A percentile compares a stretch with the other conserved stretches of the same genome.
Evolutionary conservation across 2,888 invertebrate species (phyloP).

Genomic region (Helleia helle): DNA sequence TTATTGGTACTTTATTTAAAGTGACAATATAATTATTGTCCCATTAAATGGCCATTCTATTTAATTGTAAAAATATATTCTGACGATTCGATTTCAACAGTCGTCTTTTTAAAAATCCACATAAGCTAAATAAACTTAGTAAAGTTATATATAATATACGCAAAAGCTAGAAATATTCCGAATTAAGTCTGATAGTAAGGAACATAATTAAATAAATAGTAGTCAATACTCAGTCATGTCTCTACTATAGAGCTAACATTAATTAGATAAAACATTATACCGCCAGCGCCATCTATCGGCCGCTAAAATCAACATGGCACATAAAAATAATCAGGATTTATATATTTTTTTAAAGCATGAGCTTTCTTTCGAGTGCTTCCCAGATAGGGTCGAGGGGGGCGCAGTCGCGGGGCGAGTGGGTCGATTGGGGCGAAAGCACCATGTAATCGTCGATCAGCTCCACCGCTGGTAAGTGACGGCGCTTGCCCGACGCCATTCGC

Average conservation of each 20-base stretch:
- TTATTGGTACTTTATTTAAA: no score
- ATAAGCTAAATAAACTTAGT: no score
- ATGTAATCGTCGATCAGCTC: conserved; percentile 22
- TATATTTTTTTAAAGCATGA: conserved; percentile 39
- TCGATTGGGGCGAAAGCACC: conserved; percentile 24
- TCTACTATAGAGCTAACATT: not conserved
- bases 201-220: conserved; percentile 3
- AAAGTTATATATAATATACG: not conserved
- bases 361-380: conserved; percentile 51
- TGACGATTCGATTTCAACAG: not conserved
- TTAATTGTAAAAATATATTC: conserved; percentile 1
- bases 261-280: not conserved
- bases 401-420: conserved; percentile 14
- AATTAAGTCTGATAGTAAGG: conserved; percentile 3
- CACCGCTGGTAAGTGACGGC: conserved; percentile 25
- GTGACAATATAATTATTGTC: no score
- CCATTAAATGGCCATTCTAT: no score
- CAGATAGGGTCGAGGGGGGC: conserved; percentile 44
- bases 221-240: not conserved
- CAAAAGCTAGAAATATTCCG: not conserved
- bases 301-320: conserved; percentile 3
- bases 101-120: conserved; percentile 1
- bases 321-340: no score
- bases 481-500: conserved; percentile 39
- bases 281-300: conserved; percentile 12